Base-by-base conservation (phyloP, 2,888 invertebrate species). In the Cheilosia urbana region DNA sequence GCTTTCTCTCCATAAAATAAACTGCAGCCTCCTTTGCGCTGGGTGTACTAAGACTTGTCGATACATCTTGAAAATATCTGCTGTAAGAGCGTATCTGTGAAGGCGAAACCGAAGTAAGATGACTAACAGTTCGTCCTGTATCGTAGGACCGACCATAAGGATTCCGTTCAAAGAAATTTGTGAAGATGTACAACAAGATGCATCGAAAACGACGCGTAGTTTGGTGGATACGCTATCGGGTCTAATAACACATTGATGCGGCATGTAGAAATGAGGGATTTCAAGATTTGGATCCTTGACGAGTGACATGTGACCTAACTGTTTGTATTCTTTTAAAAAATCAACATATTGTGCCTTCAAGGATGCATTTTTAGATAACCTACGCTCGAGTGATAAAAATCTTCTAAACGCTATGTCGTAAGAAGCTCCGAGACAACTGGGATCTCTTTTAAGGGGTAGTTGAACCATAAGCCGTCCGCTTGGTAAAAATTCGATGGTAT, bases 271-370 rank as follows among this genome's bases (percentile, higher is more conserved):
- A 37, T 76, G 82, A 11, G 75, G 57, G 17, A 11, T 15, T 5
- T 4, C 9, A 11, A 62, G 37, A 51, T 45, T 45, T 4, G 65
- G 24, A 24, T 62, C 30, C n/a, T 19, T 55, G 21, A 72, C 68
- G 1, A 68, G 57, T 30, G 58, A 69, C 78, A 87, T 92, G 93
- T 42, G 93, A 91, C 71, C 95, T 95, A 88, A 65, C 84, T 24
- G 15, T 51, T 83, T 51, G 24, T 87, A 87, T 47, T 87, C 83
- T 30, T 69, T 58, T 45, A 88, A 34, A 17, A 58, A 40, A 6
- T 19, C 40, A 34, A 17, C 17, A 3, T 57, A 57, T 17, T 57
- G 30, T 34, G 11, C 21, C 24, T 37, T 58, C 15, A 58, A 58
- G 13, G 58, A 11, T 21, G n/a, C 5, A 40, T 58, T 37, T 37